Evolutionary conservation across 2,888 invertebrate species (phyloP), one percentile per base, ranked within the genome.

Genomic region (Isotomurus palustris): DNA sequence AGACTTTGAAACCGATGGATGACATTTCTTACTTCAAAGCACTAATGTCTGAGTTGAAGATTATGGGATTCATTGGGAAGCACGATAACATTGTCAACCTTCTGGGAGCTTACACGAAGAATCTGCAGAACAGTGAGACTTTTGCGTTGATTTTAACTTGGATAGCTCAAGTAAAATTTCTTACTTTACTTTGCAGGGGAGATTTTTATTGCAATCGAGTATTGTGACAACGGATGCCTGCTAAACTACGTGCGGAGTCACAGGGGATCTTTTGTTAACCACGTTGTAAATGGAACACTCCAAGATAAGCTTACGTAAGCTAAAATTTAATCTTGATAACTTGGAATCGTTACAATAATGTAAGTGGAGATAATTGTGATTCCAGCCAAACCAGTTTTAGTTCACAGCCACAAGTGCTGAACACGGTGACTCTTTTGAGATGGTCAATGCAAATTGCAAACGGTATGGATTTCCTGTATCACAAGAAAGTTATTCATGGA

Each of bases 401-500:
- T 21, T 21, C 24, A 21, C 43, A 3, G 45, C 25, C 4, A 32
- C 35, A n/a, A 22, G 8, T 5, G 32, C 5, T 44, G 8, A 41
- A 29, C 10, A 56, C 49, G 32, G n/a, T 56, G n/a, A 56, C 29
- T 21, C 25, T 56, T 29, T 25, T 50, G 22, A 56, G 29, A 35
- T 56, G 56, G 56, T 22, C 29, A n/a, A 8, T 38, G 2, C 38
- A 56, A 56, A 50, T 56, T 24, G 41, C 56, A 50, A 22, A 8
- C 14, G 56, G 56, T 25, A 56, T 56, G 56, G 50, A 56, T 32
- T 56, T 56, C 17, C 50, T 56, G 3, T 44, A 40, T 2, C 25
- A 21, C 22, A 49, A 44, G 28, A 56, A 56, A 35, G 56, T 56
- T 19, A 56, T 56, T 50, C 56, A 56, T 28, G 56, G 56, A 32